Evolutionary conservation across 2,113 vertebrate genomes (phyloP).

Genomic region (Scytalopus superciliaris): DNA sequence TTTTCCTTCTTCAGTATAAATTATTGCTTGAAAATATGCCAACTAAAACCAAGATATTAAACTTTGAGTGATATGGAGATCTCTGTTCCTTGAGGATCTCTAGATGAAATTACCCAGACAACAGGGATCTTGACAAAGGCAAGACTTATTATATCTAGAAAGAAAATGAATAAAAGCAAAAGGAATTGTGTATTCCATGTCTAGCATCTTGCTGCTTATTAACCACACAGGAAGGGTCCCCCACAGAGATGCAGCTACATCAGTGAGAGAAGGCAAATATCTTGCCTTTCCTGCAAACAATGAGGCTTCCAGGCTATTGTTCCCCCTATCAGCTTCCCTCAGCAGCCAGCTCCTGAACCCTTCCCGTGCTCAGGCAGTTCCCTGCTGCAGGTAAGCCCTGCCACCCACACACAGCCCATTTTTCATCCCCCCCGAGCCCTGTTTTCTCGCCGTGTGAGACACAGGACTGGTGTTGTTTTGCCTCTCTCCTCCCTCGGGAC

Average conservation of each 20-base stretch:
- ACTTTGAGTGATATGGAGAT: conserved; percentile 25
- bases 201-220: conserved; percentile 32
- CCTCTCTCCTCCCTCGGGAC: neutral
- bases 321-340: neutral
- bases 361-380: neutral
- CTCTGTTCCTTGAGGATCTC: conserved; percentile 60
- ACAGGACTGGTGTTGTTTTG: neutral
- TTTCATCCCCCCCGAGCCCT: neutral
- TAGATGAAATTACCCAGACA: conserved; percentile 56
- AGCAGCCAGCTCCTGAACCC: neutral
- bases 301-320: neutral
- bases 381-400: neutral
- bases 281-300: conserved; percentile 8
- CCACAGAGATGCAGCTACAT: conserved; percentile 45
- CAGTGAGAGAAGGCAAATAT: conserved; percentile 31
- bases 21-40: conserved; percentile 53
- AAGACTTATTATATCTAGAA: conserved; percentile 23
- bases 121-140: conserved; percentile 61
- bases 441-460: neutral
- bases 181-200: conserved; percentile 8
- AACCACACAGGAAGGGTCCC: conserved; percentile 54
- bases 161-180: conserved; percentile 42
- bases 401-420: neutral
- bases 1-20: neutral
- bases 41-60: conserved; percentile 50